Conservation (phyloP, 2,888 invertebrate species). For the Megastigmus dorsalis region DNA sequence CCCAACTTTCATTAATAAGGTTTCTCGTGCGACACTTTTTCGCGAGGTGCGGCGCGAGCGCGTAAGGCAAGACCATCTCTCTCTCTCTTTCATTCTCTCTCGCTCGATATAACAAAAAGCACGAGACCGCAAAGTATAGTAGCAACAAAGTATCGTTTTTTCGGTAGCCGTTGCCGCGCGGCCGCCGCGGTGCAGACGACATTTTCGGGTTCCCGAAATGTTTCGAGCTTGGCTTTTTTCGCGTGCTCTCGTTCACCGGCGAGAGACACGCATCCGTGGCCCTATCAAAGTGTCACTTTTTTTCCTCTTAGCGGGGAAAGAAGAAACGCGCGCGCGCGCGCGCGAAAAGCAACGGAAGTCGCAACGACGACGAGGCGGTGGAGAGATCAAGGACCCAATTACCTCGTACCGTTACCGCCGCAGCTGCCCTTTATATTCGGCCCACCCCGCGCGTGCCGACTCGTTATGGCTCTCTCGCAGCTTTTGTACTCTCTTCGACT, state of each 20-base stretch:
- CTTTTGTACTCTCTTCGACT: not conserved
- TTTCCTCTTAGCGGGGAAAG: not conserved
- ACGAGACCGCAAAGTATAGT: not conserved
- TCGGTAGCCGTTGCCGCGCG: not conserved
- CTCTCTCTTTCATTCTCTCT: too few species aligned
- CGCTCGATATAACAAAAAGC: slow-evolving; percentile 9
- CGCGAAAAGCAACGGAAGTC: not conserved
- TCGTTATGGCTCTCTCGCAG: not conserved
- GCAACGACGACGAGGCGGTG: too few species aligned
- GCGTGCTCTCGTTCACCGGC: too few species aligned
- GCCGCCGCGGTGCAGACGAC: not conserved
- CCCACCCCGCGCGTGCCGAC: slow-evolving; percentile 16
- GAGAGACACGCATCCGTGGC: not conserved
- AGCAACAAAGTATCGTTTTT: slow-evolving; percentile 32
- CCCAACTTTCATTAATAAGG: slow-evolving; percentile 37
- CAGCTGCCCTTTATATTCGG: slow-evolving; percentile 25
- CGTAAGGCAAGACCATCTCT: too few species aligned
- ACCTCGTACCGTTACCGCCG: slow-evolving; percentile 47
- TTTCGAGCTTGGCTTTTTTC: too few species aligned
- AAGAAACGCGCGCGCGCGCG: slow-evolving; percentile 17
- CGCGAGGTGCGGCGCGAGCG: not conserved
- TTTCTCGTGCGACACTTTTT: slow-evolving; percentile 36
- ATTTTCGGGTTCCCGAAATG: not conserved
- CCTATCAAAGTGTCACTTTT: slow-evolving; percentile 49
- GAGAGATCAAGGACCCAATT: slow-evolving; percentile 48